Percentiles rank a stretch among this genome's conserved stretches.
phyloP scores from a whole-genome alignment of 2,113 vertebrate genomes.

The Lasiurus cinereus region DNA sequence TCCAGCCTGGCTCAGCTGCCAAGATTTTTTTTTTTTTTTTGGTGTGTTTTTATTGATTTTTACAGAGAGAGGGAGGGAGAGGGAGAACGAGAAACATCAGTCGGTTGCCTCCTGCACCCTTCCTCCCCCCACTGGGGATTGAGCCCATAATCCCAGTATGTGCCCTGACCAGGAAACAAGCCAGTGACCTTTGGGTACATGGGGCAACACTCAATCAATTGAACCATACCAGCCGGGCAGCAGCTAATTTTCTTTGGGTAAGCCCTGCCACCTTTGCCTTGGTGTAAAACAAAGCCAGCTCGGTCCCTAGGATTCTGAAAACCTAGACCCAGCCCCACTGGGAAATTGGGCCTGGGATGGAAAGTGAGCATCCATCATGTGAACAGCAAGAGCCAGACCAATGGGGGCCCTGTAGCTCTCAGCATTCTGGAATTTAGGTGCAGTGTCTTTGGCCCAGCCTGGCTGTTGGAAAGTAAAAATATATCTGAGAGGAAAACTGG shows the following conservation, averaged over 20 bases:
- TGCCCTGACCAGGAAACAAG: no score
- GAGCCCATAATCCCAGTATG: no score
- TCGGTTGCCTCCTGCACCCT: no score
- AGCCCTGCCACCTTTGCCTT: neutral
- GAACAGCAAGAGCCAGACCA: rapidly evolving
- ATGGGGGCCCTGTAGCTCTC: neutral
- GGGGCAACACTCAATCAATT: no score
- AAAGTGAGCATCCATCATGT: neutral
- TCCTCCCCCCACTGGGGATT: no score
- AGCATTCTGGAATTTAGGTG: neutral
- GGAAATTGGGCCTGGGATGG: neutral
- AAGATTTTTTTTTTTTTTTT: no score
- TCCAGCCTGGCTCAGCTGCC: neutral
- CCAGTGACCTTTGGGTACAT: no score
- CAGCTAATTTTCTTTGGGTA: neutral
- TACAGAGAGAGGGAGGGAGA: no score
- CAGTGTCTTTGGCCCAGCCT: neutral
- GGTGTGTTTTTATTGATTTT: no score
- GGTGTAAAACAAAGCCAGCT: no score
- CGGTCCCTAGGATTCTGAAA: neutral
- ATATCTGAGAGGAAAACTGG: slow-evolving; percentile 35
- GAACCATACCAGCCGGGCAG: no score
- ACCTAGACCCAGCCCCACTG: neutral
- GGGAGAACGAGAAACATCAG: no score
- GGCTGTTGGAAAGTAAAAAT: neutral